Percentiles rank a stretch among this genome's conserved stretches.
Evolutionary conservation across 2,888 invertebrate species (phyloP).

Genomic region (Coelogynopora nodosa): DNA sequence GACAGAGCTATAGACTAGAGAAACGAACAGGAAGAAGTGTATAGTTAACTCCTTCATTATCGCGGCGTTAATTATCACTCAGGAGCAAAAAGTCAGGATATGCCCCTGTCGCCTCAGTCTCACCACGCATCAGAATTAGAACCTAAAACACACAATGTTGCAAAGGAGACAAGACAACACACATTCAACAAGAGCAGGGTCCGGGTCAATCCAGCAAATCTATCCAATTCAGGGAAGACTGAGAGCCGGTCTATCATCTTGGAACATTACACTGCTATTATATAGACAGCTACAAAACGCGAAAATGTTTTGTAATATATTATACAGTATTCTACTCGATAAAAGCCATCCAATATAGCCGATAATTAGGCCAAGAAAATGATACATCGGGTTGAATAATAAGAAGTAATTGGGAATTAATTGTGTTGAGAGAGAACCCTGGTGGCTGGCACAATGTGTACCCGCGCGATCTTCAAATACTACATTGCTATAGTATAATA

Average conservation of each 20-base stretch:
- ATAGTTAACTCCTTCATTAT: slow-evolving; percentile 2
- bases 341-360: not conserved
- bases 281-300: not conserved
- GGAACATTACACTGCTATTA: not conserved
- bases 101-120: not conserved
- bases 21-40: not conserved
- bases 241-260: not conserved
- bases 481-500: not conserved
- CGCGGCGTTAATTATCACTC: not conserved
- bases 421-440: not conserved
- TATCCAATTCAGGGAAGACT: not conserved
- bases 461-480: too few relatives aligned
- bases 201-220: too few relatives aligned
- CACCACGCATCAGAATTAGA: not conserved
- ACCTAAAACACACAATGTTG: not conserved
- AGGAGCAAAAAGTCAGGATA: not conserved
- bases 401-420: not conserved
- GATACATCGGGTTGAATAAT: not conserved
- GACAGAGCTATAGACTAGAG: not conserved
- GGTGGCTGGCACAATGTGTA: not conserved
- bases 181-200: not conserved
- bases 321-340: not conserved
- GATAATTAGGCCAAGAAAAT: not conserved
- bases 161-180: not conserved
- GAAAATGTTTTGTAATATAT: not conserved